Evolutionary conservation across 2,888 invertebrate genomes (phyloP).

Genomic region (Aelia acuminata): DNA sequence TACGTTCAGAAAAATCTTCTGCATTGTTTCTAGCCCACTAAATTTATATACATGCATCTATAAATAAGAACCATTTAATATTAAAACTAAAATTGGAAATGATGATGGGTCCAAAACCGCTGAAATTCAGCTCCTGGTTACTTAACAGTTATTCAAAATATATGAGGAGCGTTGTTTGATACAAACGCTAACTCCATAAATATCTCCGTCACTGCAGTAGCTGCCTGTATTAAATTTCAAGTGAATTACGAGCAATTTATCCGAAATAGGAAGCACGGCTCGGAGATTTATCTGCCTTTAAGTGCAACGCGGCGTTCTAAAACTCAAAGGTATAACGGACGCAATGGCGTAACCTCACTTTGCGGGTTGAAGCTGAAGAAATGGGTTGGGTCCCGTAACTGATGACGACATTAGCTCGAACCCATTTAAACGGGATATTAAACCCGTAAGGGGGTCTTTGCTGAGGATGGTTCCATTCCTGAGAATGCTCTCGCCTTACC

Average conservation of each 20-base stretch:
- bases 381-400: background rate
- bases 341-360: background rate
- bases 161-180: background rate
- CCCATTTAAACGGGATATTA: background rate
- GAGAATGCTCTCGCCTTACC: background rate
- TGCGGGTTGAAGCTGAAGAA: background rate
- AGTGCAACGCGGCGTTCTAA: background rate
- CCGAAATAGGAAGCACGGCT: background rate
- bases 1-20: no score
- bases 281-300: background rate
- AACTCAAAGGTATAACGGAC: background rate
- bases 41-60: no score
- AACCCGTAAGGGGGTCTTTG: background rate
- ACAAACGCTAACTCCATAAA: background rate
- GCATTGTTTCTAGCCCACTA: no score
- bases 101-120: no score
- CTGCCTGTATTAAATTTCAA: background rate
- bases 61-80: no score
- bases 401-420: background rate
- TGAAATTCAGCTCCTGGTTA: no score
- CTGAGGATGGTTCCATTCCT: background rate
- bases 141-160: background rate
- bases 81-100: no score
- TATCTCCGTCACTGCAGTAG: background rate
- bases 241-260: background rate